These are phyloP conservation scores for Ivindomyrus marchei DNA, from an alignment of 2,113 vertebrate species.

Conservation along the genomic window DNA sequence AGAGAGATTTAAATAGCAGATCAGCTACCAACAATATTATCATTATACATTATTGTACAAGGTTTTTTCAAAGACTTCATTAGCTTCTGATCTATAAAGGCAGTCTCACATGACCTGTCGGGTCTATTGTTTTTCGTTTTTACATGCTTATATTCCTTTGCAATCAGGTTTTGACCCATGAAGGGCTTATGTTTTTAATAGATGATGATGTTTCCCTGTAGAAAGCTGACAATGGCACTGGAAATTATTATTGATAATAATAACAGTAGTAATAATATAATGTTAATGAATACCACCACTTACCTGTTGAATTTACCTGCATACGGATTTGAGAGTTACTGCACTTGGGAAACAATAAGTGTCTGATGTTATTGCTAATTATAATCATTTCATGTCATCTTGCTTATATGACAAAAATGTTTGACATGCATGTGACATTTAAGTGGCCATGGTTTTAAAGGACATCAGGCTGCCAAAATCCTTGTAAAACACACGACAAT, in stretches of 20 bases:
- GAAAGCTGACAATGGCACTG: background rate
- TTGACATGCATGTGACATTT: background rate
- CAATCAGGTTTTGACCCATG: background rate
- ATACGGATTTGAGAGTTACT: background rate
- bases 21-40: slow-evolving; percentile 1
- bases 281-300: background rate
- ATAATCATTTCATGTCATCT: background rate
- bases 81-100: background rate
- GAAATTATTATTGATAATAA: background rate
- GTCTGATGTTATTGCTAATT: background rate
- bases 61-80: background rate
- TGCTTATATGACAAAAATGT: background rate
- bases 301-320: background rate
- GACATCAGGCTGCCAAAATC: background rate
- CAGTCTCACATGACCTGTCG: background rate
- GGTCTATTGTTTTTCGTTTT: background rate
- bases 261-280: background rate
- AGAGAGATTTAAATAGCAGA: background rate
- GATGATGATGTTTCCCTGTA: background rate
- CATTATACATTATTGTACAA: background rate
- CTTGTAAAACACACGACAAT: background rate
- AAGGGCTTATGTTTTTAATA: background rate
- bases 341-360: background rate
- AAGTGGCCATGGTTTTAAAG: background rate
- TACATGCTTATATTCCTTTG: background rate